A percentile compares a stretch with the other conserved stretches of the same genome.
phyloP scores from a whole-genome alignment of 2,888 invertebrate species.

The Cryptops parisi region DNA sequence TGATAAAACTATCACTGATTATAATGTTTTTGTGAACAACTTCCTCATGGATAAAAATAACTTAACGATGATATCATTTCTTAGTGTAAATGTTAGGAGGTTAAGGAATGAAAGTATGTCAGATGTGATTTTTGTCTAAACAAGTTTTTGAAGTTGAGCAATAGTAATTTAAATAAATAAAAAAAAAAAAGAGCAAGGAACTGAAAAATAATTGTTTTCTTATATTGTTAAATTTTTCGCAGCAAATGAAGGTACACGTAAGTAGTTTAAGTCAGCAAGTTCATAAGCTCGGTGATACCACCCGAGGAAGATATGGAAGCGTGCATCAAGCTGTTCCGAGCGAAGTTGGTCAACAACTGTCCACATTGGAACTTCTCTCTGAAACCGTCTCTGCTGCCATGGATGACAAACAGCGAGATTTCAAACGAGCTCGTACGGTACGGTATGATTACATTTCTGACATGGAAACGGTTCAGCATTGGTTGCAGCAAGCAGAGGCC shows the following conservation, averaged over 20 bases:
- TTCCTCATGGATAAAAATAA: no score
- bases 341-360: conserved; percentile 64
- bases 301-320: conserved; percentile 43
- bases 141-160: no score
- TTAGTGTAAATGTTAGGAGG: no score
- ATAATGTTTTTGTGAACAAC: no score
- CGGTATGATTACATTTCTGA: conserved; percentile 64
- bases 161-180: no score
- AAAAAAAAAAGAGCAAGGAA: background rate
- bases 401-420: conserved; percentile 76
- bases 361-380: conserved; percentile 61
- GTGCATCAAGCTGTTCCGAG: conserved; percentile 50
- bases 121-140: no score
- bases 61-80: no score
- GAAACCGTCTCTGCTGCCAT: conserved; percentile 63
- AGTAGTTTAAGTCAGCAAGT: conserved; percentile 20
- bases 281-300: conserved; percentile 30
- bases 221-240: no score
- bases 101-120: no score
- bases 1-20: no score
- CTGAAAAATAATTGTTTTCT: background rate
- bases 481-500: conserved; percentile 70
- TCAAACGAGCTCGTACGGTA: conserved; percentile 68
- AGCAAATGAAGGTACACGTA: conserved; percentile 64
- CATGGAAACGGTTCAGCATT: conserved; percentile 63